These are phyloP conservation scores for Sander lucioperca DNA, from an alignment of 2,113 vertebrate genomes.

Conservation along the genomic window DNA sequence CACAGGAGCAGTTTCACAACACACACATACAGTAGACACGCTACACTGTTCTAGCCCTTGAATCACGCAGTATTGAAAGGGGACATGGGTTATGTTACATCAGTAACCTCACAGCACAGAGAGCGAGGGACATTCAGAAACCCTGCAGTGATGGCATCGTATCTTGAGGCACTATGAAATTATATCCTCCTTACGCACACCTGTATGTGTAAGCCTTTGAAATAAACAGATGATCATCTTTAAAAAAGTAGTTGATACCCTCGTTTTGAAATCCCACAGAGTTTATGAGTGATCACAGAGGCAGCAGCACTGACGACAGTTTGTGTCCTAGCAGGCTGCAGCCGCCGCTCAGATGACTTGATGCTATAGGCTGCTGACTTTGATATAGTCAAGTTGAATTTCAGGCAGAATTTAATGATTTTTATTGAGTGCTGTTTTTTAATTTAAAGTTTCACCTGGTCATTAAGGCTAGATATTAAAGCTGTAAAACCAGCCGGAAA, in stretches of 20 bases:
- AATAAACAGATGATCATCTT: conserved; percentile 66
- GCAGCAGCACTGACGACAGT: conserved; percentile 33
- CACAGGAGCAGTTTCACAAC: conserved; percentile 28
- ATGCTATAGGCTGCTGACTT: background rate
- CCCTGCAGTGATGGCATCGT: conserved; percentile 10
- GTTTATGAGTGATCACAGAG: conserved; percentile 31
- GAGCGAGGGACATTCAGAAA: conserved; percentile 12
- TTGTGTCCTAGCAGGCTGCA: conserved; percentile 5
- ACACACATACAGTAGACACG: conserved; percentile 42
- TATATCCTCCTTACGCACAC: conserved; percentile 24
- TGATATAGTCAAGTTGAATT: background rate
- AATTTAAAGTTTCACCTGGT: background rate
- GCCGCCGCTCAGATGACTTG: conserved; percentile 19
- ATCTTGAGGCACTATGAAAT: conserved; percentile 30
- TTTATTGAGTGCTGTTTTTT: background rate
- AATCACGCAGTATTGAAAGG: conserved; percentile 36
- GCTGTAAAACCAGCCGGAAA: background rate
- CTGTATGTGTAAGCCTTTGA: conserved; percentile 46
- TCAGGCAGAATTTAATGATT: background rate
- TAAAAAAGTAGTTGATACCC: conserved; percentile 27
- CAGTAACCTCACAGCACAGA: conserved; percentile 32
- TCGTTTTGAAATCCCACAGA: conserved; percentile 34
- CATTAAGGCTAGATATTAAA: background rate
- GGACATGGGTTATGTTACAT: conserved; percentile 48
- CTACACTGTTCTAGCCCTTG: conserved; percentile 14